Conservation (phyloP, 2,113 vertebrate species). For the Hipposideros armiger region DNA sequence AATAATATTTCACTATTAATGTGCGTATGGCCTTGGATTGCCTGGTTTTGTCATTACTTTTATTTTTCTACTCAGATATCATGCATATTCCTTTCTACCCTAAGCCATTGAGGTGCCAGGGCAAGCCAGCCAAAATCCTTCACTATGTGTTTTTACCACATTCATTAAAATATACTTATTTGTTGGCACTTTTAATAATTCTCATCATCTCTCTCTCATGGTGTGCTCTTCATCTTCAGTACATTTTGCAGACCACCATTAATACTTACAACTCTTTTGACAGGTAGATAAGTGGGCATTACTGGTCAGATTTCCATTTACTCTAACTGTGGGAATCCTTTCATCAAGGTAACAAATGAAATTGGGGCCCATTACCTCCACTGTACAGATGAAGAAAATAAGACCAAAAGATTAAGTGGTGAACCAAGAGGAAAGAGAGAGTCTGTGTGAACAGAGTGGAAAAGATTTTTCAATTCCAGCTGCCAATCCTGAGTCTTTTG, state of each 20-base stretch:
- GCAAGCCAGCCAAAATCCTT: neutral
- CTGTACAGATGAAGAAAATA: slow-evolving; percentile 52
- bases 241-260: neutral
- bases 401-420: neutral
- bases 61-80: slow-evolving; percentile 11
- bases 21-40: neutral
- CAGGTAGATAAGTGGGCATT: neutral
- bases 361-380: slow-evolving; percentile 13
- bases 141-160: neutral
- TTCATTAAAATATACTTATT: slow-evolving; percentile 54
- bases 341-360: neutral
- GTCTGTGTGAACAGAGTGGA: neutral
- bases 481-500: neutral
- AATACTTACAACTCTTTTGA: slow-evolving; percentile 54
- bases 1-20: slow-evolving; percentile 42
- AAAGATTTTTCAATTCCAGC: neutral
- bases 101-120: neutral
- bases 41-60: neutral
- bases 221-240: neutral
- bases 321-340: slow-evolving; percentile 7
- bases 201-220: neutral
- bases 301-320: slow-evolving; percentile 51
- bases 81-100: neutral
- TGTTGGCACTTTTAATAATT: slow-evolving; percentile 19
- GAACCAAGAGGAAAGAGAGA: neutral